phyloP scores from a whole-genome alignment of 2,888 invertebrate species.

The Branchinecta sandiegonensis region DNA sequence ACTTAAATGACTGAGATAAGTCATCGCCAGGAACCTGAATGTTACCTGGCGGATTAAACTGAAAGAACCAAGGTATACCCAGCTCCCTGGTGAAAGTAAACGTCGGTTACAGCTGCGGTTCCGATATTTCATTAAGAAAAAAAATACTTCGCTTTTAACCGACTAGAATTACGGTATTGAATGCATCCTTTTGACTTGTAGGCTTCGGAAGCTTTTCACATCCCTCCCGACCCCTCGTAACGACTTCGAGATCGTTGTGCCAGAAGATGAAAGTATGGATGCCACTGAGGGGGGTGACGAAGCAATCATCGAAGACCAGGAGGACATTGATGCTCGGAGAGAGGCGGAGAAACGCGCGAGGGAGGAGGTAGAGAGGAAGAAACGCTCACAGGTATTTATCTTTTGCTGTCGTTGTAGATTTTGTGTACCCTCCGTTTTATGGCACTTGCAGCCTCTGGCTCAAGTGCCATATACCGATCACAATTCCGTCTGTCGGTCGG shows the following conservation, averaged over 20 bases:
- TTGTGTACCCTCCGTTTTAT: too few relatives aligned
- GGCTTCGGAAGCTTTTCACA: conserved; percentile 56
- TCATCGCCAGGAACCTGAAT: too few relatives aligned
- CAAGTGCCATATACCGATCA: too few relatives aligned
- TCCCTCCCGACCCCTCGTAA: conserved; percentile 79
- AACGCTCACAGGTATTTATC: background rate
- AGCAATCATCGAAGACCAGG: conserved; percentile 59
- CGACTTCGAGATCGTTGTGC: conserved; percentile 96
- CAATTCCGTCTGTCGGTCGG: too few relatives aligned
- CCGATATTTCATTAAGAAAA: too few relatives aligned
- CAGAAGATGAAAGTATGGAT: conserved; percentile 54
- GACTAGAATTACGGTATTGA: background rate
- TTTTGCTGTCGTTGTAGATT: too few relatives aligned
- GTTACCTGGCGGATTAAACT: too few relatives aligned
- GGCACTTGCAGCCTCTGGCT: too few relatives aligned
- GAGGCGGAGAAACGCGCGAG: conserved; percentile 53
- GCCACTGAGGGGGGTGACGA: conserved; percentile 36
- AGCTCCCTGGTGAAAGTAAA: too few relatives aligned
- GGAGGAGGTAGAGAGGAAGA: conserved; percentile 29
- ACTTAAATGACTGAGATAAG: too few relatives aligned
- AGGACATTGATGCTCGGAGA: conserved; percentile 58
- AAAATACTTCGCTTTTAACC: background rate
- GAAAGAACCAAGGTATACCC: too few relatives aligned
- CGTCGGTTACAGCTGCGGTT: too few relatives aligned
- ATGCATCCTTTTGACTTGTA: background rate